phyloP scores from a whole-genome alignment of 2,888 invertebrate genomes.

The Hyposoter dolosus region DNA sequence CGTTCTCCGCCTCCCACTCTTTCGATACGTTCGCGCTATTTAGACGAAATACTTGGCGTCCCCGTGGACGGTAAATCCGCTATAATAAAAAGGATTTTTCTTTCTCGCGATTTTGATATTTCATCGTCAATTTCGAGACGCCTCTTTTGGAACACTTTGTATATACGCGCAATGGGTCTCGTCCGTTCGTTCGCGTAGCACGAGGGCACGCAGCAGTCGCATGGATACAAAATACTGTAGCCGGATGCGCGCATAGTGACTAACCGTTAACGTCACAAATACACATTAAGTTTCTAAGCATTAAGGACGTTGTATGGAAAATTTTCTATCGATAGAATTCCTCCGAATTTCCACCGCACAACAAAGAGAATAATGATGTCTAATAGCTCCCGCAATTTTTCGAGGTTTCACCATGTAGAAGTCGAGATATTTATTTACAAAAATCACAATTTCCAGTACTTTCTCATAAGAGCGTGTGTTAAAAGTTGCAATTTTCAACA shows the following conservation, averaged over 20 bases:
- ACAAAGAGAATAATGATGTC: too few species aligned
- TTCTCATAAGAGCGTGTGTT: too few species aligned
- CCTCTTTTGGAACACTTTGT: constrained; percentile 1
- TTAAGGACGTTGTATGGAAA: too few species aligned
- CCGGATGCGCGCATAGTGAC: constrained; percentile 60
- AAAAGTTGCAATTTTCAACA: too few species aligned
- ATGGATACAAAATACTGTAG: constrained; percentile 42
- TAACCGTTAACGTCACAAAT: constrained; percentile 39
- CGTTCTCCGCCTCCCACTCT: neutral
- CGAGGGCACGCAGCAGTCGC: constrained; percentile 46
- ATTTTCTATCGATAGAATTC: too few species aligned
- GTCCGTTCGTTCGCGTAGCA: constrained; percentile 5
- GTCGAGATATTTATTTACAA: too few species aligned
- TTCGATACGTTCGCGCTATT: neutral
- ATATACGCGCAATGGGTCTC: neutral
- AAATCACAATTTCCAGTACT: too few species aligned
- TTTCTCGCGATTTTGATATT: neutral
- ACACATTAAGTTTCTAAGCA: neutral
- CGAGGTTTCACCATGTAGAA: too few species aligned
- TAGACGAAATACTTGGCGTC: neutral
- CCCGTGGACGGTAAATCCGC: too few species aligned
- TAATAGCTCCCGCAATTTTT: too few species aligned
- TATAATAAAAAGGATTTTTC: too few species aligned
- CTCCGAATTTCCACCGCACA: too few species aligned
- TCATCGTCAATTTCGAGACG: neutral